A percentile compares a stretch with the other conserved stretches of the same genome.
Conservation (phyloP, 2,888 invertebrate species). For the Seira ritae region DNA sequence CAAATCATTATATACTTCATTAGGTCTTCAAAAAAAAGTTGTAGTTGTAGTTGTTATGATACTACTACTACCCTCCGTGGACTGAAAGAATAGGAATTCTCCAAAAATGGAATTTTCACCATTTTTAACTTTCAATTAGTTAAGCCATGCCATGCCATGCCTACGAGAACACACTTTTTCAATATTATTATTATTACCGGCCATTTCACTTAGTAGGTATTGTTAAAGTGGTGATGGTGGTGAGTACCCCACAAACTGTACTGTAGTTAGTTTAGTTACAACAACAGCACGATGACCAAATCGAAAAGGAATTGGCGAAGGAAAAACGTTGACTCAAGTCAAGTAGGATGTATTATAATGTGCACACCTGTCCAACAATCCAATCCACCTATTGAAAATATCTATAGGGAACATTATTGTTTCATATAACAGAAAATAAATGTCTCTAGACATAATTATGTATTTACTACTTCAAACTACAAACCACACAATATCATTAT, state of each 20-base stretch:
- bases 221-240: neutral
- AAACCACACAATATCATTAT: too few species aligned
- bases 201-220: neutral
- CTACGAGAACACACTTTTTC: too few species aligned
- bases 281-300: too few species aligned
- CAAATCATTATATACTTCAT: neutral
- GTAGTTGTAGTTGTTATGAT: neutral
- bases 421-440: too few species aligned
- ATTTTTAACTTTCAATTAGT: conserved; percentile 12
- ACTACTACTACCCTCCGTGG: neutral
- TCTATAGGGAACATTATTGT: too few species aligned
- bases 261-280: too few species aligned
- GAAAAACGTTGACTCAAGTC: conserved; percentile 1
- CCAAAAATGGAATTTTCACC: conserved; percentile 4
- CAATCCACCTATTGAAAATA: neutral
- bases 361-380: conserved; percentile 6
- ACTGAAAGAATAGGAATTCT: neutral
- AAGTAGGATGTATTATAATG: neutral
- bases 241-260: neutral
- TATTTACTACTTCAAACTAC: too few species aligned
- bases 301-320: neutral
- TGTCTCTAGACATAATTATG: too few species aligned
- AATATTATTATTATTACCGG: too few species aligned
- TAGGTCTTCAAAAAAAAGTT: neutral
- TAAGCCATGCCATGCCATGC: too few species aligned